Conservation (phyloP, 2,113 vertebrate species). For the Mustela lutreola region DNA sequence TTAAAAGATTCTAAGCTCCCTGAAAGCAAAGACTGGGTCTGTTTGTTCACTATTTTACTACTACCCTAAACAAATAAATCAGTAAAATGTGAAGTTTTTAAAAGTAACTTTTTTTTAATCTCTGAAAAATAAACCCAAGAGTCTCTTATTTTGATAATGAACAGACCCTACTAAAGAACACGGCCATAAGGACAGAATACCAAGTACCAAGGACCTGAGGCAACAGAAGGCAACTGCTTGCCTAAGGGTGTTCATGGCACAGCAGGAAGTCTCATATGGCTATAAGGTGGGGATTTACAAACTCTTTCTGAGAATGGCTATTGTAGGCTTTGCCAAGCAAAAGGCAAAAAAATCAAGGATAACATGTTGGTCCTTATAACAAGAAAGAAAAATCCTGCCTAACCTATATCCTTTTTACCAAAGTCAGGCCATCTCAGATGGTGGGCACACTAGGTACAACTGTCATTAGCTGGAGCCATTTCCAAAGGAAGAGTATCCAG, state of each 20-base stretch:
- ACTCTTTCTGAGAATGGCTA: neutral
- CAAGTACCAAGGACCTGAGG: neutral
- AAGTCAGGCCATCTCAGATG: too few species aligned
- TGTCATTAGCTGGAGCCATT: neutral
- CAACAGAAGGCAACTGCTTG: neutral
- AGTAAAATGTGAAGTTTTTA: neutral
- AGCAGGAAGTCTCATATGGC: neutral
- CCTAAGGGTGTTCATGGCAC: neutral
- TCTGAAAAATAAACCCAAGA: slow-evolving; percentile 30
- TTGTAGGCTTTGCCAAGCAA: neutral
- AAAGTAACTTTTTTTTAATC: neutral
- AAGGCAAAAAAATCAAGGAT: neutral
- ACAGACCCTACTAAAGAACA: neutral
- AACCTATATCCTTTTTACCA: neutral
- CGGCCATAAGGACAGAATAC: neutral
- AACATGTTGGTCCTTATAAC: neutral
- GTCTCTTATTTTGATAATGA: slow-evolving; percentile 8
- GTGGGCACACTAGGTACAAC: neutral
- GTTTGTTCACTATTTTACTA: neutral
- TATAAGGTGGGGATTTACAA: neutral
- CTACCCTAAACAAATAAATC: neutral
- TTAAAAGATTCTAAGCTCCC: slow-evolving; percentile 12
- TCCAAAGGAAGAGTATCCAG: neutral
- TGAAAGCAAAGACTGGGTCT: neutral
- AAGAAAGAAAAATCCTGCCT: neutral